phyloP scores from a whole-genome alignment of 2,888 invertebrate species.

The Hesperia comma region DNA sequence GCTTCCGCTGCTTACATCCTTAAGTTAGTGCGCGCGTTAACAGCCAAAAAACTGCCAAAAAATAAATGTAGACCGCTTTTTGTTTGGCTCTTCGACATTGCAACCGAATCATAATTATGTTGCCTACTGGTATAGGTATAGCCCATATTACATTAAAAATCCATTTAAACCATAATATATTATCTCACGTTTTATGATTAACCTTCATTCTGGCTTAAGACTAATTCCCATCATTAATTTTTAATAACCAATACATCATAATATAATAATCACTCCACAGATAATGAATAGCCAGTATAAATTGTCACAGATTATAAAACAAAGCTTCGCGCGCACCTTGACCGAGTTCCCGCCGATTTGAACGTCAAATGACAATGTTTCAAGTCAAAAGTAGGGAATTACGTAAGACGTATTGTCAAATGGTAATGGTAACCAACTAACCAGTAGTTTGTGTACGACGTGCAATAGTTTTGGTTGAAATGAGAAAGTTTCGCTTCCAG shows the following conservation, averaged over 20 bases:
- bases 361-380: constrained; percentile 36
- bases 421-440: constrained; percentile 32
- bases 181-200: not conserved
- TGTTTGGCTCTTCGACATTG: too few relatives aligned
- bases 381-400: constrained; percentile 34
- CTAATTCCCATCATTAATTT: constrained; percentile 26
- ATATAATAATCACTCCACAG: constrained; percentile 28
- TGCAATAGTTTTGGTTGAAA: constrained; percentile 27
- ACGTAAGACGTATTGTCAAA: constrained; percentile 37
- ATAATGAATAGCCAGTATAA: constrained; percentile 34
- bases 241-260: constrained; percentile 23
- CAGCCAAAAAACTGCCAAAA: too few relatives aligned
- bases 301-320: constrained; percentile 38
- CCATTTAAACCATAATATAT: not conserved
- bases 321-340: constrained; percentile 38
- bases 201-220: constrained; percentile 6
- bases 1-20: too few relatives aligned
- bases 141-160: too few relatives aligned
- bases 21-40: too few relatives aligned
- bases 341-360: constrained; percentile 43
- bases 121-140: too few relatives aligned
- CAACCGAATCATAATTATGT: too few relatives aligned
- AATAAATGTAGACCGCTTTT: too few relatives aligned
- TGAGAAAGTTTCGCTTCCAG: not conserved
- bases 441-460: constrained; percentile 34